Evolutionary conservation across 1,140 invertebrate genomes (phyloP), one percentile per base, ranked within the genome.

Genomic region (Drosophila nebulosa): DNA sequence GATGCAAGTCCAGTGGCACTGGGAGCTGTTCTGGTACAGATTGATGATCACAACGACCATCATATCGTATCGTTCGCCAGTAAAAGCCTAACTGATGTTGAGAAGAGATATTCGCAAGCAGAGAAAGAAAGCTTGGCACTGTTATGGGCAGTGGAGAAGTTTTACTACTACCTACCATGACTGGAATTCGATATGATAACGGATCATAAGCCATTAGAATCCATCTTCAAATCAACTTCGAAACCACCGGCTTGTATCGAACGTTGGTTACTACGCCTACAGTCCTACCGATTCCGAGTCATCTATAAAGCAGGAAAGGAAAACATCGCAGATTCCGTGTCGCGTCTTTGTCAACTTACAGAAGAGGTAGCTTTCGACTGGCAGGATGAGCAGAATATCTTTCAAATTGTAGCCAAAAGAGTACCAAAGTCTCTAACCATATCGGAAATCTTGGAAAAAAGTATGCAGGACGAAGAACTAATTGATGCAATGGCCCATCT

Each of bases 31-130:
- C 42, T 70, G 61, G 26, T 60, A 50, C 26, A 57, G 24, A 62
- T 68, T 21, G 24, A 55, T n/a, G 24, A 30, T 22, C 21, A 56
- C 21, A 69, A 69, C 6, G 52, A 50, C 27, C 24, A 52, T 26
- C 42, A 27, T 2, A 70, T 70, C 9, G 59, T 72, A 60, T 55
- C 64, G 9, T 72, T 72, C 26, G 57, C 64, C 3, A 71, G 64
- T 22, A 62, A 67, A 24, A 61, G 32, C 32, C 50, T 61, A 24
- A 65, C 68, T 9, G 42, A 42, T 9, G 59, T 69, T 7, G 61
- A 69, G 42, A 69, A 58, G 22, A 21, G 59, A 16, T 73, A 77
- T 39, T 35, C 52, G 26, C 52, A 57, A 35, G 51, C 52, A 2
- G 58, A 62, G 22, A 60, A 67, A 16, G 51, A 50, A 61, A 55